A percentile compares a stretch with the other conserved stretches of the same genome.
phyloP scores from a whole-genome alignment of 2,113 vertebrate genomes.

The Onychorhynchus coronatus region DNA sequence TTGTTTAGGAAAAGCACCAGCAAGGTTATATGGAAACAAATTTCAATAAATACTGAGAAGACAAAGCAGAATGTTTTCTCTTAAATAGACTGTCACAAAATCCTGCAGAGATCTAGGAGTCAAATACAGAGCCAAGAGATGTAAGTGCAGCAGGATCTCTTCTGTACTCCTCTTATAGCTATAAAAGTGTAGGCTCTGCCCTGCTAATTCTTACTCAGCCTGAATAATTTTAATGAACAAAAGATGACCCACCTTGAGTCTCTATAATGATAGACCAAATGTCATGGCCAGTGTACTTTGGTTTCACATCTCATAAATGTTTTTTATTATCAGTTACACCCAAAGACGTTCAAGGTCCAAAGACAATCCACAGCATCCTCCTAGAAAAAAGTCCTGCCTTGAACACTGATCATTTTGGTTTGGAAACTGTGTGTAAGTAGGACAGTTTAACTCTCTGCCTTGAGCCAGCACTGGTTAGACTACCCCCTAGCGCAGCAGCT shows the following conservation, averaged over 20 bases:
- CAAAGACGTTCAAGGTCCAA: conserved; percentile 20
- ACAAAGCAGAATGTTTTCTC: background rate
- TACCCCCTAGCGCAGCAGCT: background rate
- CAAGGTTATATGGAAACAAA: background rate
- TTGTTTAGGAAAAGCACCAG: background rate
- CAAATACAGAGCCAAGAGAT: background rate
- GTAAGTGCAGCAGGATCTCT: background rate
- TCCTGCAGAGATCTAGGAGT: background rate
- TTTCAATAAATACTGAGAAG: background rate
- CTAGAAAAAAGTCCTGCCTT: background rate
- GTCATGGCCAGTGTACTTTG: background rate
- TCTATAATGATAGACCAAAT: background rate
- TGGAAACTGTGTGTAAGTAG: background rate
- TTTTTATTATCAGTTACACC: background rate
- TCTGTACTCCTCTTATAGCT: background rate
- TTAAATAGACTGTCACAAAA: background rate
- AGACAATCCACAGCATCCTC: background rate
- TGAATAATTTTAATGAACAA: background rate
- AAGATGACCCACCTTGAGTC: background rate
- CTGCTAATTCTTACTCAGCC: background rate
- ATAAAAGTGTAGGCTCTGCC: background rate
- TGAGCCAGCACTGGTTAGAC: background rate
- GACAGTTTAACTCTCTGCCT: background rate
- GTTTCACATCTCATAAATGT: background rate
- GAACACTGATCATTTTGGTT: background rate